A percentile compares a stretch with the other conserved stretches of the same genome.
Conservation (phyloP, 2,113 vertebrate species). For the Coregonus clupeaformis region DNA sequence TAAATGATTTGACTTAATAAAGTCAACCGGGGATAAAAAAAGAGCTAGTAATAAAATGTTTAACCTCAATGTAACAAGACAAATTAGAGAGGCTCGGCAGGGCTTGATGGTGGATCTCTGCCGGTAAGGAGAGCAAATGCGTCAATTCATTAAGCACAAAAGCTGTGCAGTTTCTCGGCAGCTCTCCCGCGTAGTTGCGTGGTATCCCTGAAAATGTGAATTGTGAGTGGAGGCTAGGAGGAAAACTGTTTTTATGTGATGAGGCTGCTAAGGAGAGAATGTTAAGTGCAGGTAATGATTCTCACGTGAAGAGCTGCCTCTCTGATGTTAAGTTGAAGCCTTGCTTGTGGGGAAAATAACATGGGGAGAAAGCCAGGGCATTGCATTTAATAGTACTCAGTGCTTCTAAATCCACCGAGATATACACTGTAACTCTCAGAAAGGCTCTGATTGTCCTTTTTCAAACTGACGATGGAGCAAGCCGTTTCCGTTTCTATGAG, state of each 20-base stretch:
- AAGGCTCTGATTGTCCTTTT: neutral
- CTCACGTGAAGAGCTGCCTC: slow-evolving; percentile 42
- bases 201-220: slow-evolving; percentile 64
- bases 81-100: slow-evolving; percentile 62
- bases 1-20: slow-evolving; percentile 55
- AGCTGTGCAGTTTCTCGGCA: slow-evolving; percentile 37
- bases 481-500: neutral
- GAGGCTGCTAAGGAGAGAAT: slow-evolving; percentile 31
- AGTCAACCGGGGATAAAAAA: slow-evolving; percentile 55
- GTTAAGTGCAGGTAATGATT: slow-evolving; percentile 58
- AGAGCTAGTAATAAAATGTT: slow-evolving; percentile 67
- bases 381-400: slow-evolving; percentile 27
- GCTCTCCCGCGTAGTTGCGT: slow-evolving; percentile 56
- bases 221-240: slow-evolving; percentile 43
- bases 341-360: slow-evolving; percentile 29
- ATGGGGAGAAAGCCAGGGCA: slow-evolving; percentile 34
- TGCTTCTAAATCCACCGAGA: slow-evolving; percentile 23
- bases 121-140: slow-evolving; percentile 66
- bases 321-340: slow-evolving; percentile 19
- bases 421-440: slow-evolving; percentile 2
- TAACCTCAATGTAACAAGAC: slow-evolving; percentile 71
- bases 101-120: slow-evolving; percentile 63
- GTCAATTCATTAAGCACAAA: slow-evolving; percentile 70
- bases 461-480: no score
- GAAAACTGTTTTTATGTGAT: slow-evolving; percentile 14